Evolutionary conservation across 1,140 invertebrate species (phyloP), one percentile per base, ranked within the genome.

Genomic region (Neodiprion lecontei): DNA sequence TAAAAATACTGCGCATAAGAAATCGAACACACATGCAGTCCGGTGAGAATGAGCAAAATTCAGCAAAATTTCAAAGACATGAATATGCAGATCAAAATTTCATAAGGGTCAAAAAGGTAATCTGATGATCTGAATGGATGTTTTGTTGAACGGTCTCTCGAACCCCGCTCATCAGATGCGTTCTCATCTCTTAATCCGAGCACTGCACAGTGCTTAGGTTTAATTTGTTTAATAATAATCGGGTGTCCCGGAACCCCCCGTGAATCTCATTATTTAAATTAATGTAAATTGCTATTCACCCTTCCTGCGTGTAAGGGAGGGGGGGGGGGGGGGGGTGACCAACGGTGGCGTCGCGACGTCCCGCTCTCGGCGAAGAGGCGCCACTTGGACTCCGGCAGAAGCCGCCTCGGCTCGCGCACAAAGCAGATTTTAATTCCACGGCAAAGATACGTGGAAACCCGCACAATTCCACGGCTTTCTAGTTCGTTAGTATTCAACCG

Each of bases 181-280:
- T 40, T 40, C 28, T 40, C 28, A 1, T 40, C 28, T 9, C 53
- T 61, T 17, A 17, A 61, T 61, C 11, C 11, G 53, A 61, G 28
- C 53, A 14, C 53, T 17, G 53, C 53, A 61, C n/a, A 61, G 53
- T 14, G 53, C 53, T 17, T 17, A 61, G 11, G n/a, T 61, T 61
- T 61, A 61, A 61, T 61, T 61, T 61, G 53, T 61, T 61, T 61
- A 61, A 61, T 61, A 61, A 61, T 61, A 61, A 61, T 12, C 53
- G 53, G 53, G 53, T 61, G 9, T 61, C 53, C 11, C 53, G 28
- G 1, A 40, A 40, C 53, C n/a, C 11, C 53, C 53, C 0, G 53
- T 61, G 53, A 61, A 61, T 61, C n/a, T 9, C 53, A 8, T 61
- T 61, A 61, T 61, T 61, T 61, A 61, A 61, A 61, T 61, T 12